These are phyloP conservation scores for Anguilla megastoma DNA, from an alignment of 2,797 vertebrate species.

Conservation along the genomic window DNA sequence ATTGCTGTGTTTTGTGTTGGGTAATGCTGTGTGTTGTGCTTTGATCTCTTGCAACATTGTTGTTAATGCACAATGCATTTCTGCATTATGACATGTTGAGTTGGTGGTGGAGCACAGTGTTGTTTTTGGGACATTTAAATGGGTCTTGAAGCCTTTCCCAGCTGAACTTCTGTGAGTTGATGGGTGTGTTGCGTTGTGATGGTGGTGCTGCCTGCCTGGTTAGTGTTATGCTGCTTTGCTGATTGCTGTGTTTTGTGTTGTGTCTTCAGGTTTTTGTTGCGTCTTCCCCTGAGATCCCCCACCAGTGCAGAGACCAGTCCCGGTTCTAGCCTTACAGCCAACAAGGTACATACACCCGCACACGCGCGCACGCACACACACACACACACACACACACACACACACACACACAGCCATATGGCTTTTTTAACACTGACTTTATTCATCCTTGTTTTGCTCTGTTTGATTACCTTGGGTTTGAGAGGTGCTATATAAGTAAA, in stretches of 20 bases:
- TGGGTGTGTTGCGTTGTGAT: not conserved
- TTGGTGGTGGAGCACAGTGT: not conserved
- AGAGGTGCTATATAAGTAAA: too few relatives aligned
- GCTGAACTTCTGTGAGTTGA: not conserved
- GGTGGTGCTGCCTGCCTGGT: not conserved
- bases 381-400: not conserved
- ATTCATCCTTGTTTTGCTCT: too few relatives aligned
- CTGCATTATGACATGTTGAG: not conserved
- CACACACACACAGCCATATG: not conserved
- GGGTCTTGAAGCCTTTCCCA: not conserved
- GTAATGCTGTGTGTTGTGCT: not conserved
- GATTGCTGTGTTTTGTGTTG: not conserved
- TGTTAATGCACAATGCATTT: not conserved
- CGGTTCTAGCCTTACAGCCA: slow-evolving; percentile 43
- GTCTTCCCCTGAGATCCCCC: slow-evolving; percentile 38
- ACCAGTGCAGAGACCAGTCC: slow-evolving; percentile 44
- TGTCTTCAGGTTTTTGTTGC: slow-evolving; percentile 65
- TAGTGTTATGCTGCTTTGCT: not conserved
- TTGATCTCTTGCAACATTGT: not conserved
- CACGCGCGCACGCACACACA: not conserved
- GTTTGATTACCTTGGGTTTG: too few relatives aligned
- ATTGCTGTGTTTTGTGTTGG: not conserved
- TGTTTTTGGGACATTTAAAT: not conserved
- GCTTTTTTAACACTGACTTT: not conserved
- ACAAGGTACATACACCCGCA: slow-evolving; percentile 57